These are phyloP conservation scores for Lumbricus terrestris DNA, from an alignment of 2,888 invertebrate species.

Conservation along the genomic window DNA sequence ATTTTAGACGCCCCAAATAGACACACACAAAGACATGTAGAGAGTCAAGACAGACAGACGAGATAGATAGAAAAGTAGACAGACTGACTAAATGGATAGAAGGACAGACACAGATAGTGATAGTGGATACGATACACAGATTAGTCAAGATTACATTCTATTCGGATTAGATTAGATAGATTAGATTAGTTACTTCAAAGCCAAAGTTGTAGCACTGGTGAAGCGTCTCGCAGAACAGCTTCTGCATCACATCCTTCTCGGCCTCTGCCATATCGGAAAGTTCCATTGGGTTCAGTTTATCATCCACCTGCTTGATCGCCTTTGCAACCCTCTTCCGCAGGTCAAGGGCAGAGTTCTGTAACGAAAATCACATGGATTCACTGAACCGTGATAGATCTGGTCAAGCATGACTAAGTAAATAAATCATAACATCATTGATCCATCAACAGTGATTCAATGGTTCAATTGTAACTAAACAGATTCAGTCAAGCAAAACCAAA, in stretches of 20 bases:
- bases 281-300: slow-evolving; percentile 63
- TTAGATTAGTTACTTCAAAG: slow-evolving; percentile 68
- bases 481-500: not conserved
- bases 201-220: slow-evolving; percentile 87
- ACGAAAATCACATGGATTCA: not conserved
- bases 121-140: too few relatives aligned
- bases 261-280: slow-evolving; percentile 63
- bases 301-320: slow-evolving; percentile 66
- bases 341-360: slow-evolving; percentile 65
- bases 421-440: too few relatives aligned
- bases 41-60: not conserved
- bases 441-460: not conserved
- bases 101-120: too few relatives aligned
- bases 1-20: too few relatives aligned
- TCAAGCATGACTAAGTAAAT: not conserved
- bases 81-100: not conserved
- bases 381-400: not conserved
- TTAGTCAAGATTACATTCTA: too few relatives aligned
- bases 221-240: slow-evolving; percentile 73
- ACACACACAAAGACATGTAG: too few relatives aligned
- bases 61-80: too few relatives aligned
- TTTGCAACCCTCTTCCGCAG: slow-evolving; percentile 63
- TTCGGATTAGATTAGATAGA: not conserved
- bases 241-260: slow-evolving; percentile 65
- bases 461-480: not conserved